phyloP scores from a whole-genome alignment of 92 coral and sea anemone species.

The Montipora capitata region DNA sequence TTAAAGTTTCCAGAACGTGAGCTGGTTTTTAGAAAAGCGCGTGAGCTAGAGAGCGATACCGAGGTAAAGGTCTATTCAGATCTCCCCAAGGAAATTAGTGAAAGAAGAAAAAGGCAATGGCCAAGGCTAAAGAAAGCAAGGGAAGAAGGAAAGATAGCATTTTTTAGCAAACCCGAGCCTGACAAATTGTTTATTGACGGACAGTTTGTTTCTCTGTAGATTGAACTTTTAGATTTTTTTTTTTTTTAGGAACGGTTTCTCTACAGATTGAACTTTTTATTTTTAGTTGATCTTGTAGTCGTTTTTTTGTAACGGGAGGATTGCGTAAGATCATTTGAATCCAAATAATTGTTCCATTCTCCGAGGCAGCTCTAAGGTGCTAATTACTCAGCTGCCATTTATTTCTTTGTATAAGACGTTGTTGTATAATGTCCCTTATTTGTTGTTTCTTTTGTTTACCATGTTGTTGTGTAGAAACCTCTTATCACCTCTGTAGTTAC shows the following conservation, averaged over 20 bases:
- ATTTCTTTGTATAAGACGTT: background rate
- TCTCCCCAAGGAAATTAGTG: conserved; percentile 26
- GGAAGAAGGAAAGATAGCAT: conserved; percentile 21
- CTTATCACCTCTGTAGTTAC: background rate
- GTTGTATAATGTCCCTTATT: background rate
- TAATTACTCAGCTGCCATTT: background rate
- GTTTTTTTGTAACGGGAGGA: background rate
- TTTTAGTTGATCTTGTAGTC: background rate
- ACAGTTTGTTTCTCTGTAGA: background rate
- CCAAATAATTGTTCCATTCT: background rate
- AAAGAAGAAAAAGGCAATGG: conserved; percentile 37
- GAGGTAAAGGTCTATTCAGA: conserved; percentile 19
- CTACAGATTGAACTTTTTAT: background rate
- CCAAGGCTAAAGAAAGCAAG: conserved; percentile 28
- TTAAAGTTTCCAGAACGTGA: conserved; percentile 16
- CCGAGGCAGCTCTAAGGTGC: background rate
- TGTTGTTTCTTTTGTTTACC: background rate
- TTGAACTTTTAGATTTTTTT: background rate
- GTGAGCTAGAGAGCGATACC: conserved; percentile 2
- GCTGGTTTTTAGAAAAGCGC: conserved; percentile 13
- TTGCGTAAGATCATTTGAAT: background rate
- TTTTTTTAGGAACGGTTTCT: background rate
- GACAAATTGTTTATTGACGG: conserved; percentile 6
- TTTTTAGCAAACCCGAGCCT: conserved; percentile 14
- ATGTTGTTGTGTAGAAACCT: background rate